These are phyloP conservation scores for Pituophis catenifer DNA, from an alignment of 2,113 vertebrate genomes.

Conservation along the genomic window DNA sequence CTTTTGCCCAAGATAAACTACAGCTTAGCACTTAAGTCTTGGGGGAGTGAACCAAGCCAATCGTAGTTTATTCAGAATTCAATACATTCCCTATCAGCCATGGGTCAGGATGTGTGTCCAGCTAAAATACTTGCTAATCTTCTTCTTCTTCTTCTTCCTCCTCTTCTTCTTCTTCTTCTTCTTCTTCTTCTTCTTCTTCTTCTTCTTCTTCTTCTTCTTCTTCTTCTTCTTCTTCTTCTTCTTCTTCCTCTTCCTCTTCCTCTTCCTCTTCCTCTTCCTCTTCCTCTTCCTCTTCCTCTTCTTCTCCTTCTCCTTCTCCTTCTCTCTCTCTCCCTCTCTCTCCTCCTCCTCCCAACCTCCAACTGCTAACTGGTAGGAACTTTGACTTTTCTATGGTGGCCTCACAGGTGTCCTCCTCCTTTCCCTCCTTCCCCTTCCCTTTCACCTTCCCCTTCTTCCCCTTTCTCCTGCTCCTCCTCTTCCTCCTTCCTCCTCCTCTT, in stretches of 20 bases:
- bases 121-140: not conserved
- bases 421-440: accelerated
- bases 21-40: not conserved
- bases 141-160: too few species aligned
- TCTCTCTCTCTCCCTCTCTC: too few species aligned
- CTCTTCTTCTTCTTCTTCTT: accelerated
- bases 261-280: too few species aligned
- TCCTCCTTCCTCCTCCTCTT: accelerated
- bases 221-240: too few species aligned
- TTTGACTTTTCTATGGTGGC: too few species aligned
- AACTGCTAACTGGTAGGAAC: too few species aligned
- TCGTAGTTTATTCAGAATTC: not conserved
- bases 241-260: too few species aligned
- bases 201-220: too few species aligned
- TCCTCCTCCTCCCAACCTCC: too few species aligned
- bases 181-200: accelerated
- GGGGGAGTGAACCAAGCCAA: not conserved
- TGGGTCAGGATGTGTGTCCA: not conserved
- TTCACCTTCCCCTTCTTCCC: accelerated
- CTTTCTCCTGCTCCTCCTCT: too few species aligned
- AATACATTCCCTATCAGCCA: not conserved
- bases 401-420: too few species aligned
- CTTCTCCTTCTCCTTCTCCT: too few species aligned
- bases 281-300: accelerated
- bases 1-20: not conserved